phyloP scores from a whole-genome alignment of 2,113 vertebrate species.

The Sapayoa aenigma region DNA sequence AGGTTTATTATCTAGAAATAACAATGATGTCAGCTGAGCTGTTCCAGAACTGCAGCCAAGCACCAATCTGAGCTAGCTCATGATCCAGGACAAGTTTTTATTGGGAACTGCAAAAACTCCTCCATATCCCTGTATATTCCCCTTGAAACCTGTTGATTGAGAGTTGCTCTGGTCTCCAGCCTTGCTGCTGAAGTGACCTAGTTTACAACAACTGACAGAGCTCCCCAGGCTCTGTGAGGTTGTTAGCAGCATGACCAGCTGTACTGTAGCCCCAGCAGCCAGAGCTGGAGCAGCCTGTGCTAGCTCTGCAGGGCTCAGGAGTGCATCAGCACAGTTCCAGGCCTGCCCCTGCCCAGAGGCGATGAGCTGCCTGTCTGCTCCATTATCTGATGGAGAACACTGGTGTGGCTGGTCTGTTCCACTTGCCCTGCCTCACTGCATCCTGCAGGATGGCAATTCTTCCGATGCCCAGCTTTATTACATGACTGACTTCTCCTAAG shows the following conservation, averaged over 20 bases:
- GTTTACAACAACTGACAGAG: neutral
- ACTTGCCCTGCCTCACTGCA: neutral
- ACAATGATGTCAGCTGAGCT: slow-evolving; percentile 20
- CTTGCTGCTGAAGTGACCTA: neutral
- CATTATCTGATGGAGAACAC: neutral
- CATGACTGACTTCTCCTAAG: neutral
- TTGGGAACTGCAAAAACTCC: neutral
- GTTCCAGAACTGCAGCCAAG: neutral
- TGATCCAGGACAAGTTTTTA: neutral
- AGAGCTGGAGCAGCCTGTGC: neutral
- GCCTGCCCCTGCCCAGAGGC: neutral
- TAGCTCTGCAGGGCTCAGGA: neutral
- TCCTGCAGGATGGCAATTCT: neutral
- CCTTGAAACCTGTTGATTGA: neutral
- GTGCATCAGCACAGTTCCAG: neutral
- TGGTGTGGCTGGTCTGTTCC: neutral
- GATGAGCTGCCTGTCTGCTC: neutral
- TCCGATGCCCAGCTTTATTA: neutral
- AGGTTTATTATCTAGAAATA: slow-evolving; percentile 2
- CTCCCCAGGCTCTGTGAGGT: neutral
- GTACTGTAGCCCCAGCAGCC: neutral
- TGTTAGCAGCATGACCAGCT: neutral
- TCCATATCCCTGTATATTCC: neutral
- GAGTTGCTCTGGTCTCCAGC: neutral
- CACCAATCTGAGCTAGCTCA: neutral